Base-by-base conservation (phyloP, 1,140 invertebrate genomes). In the Pogonomyrmex barbatus region DNA sequence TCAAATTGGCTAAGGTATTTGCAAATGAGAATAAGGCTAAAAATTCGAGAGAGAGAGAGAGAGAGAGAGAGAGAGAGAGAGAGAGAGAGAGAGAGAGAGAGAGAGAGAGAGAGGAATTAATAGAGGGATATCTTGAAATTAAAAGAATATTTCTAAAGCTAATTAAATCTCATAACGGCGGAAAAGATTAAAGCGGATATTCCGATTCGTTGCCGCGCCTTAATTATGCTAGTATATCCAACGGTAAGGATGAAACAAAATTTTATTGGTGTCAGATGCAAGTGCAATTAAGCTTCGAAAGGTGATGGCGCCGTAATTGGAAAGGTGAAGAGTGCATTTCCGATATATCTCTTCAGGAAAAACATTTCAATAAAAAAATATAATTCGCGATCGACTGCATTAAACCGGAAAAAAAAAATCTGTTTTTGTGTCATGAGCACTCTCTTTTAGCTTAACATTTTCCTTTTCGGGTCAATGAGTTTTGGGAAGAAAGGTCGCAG, bases 171-270 rank as follows among this genome's bases (percentile, higher is more conserved):
- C 5, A 14, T 50, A 52, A 47, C 36, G 8, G 24, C 42, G 30
- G 14, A 39, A 60, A 45, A 60, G 12, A 76, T 76, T 60, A 33
- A 76, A 76, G 14, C 45, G 33, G 14, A 76, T 45, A 45, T 45
- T 3, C 2, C 54, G 10, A 30, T 60, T 60, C 9, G 24, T 8
- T 42, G 30, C 36, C 30, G 33, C 30, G 47, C 14, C 24, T 70
- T 12, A 30, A 75, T 58, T 8, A 5, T 12, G 36, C 42, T 24
- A 42, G n/a, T 8, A 76, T 33, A 60, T n/a, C 3, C 14, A 76
- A 58, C 4, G 6, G 2, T 56, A n/a, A n/a, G 50, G 14, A 14
- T 30, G 9, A 0, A 50, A 36, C 1, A 9, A 42, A 50, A 78
- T 65, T 36, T 47, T 24, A 10, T 24, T 39, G 42, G 8, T 30